Evolutionary conservation across 1,140 invertebrate species (phyloP).

Genomic region (Brachionus sp.): DNA sequence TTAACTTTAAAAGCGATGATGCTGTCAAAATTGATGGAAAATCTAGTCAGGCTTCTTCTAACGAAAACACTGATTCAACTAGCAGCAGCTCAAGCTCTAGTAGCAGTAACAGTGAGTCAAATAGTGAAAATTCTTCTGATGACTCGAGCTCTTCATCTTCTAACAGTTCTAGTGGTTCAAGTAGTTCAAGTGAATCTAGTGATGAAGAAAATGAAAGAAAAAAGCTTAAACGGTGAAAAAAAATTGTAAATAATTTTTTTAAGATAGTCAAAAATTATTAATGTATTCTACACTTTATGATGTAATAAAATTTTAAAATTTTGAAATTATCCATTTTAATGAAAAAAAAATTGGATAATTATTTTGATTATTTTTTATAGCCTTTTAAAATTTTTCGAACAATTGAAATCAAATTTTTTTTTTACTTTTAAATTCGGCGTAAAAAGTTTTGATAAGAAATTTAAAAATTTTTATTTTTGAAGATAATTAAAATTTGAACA

Average conservation of each 20-base stretch:
- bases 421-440: no score
- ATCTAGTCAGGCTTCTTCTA: neutral
- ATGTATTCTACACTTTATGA: neutral
- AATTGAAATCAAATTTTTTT: no score
- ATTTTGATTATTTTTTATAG: no score
- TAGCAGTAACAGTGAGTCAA: neutral
- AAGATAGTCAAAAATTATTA: neutral
- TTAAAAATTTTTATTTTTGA: no score
- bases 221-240: neutral
- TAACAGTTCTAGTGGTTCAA: neutral
- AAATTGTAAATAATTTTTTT: neutral
- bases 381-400: no score
- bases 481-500: no score
- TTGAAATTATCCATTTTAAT: neutral
- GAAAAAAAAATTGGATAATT: no score
- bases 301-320: neutral
- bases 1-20: neutral
- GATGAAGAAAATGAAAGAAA: constrained; percentile 6
- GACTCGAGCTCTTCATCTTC: neutral
- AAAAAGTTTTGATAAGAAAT: no score
- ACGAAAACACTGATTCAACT: neutral
- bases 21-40: neutral
- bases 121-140: neutral
- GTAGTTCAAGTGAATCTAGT: neutral
- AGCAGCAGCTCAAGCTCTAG: constrained; percentile 13